Conservation (phyloP, 2,888 invertebrate genomes). For the Pterobdella sp. region DNA sequence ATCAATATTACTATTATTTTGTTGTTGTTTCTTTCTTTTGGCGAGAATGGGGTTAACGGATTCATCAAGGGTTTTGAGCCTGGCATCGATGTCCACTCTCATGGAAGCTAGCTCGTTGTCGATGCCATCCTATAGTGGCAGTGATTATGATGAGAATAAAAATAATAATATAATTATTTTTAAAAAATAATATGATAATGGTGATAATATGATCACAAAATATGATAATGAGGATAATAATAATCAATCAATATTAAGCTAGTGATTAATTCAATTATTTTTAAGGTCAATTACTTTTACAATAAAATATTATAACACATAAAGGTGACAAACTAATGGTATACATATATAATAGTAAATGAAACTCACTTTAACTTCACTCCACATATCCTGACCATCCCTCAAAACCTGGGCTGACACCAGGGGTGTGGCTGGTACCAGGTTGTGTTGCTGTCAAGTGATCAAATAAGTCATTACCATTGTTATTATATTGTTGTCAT, state of each 20-base stretch:
- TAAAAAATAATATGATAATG: background rate
- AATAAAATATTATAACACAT: background rate
- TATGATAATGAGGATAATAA: background rate
- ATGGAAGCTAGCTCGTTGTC: slow-evolving; percentile 91
- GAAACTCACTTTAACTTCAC: slow-evolving; percentile 69
- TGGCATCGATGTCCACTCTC: slow-evolving; percentile 93
- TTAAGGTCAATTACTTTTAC: background rate
- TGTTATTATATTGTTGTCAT: background rate
- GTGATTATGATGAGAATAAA: background rate
- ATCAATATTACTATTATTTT: background rate
- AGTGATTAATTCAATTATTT: background rate
- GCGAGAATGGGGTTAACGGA: slow-evolving; percentile 85
- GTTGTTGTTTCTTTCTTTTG: slow-evolving; percentile 58
- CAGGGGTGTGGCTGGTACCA: slow-evolving; percentile 88
- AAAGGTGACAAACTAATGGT: background rate
- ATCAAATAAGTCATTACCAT: background rate
- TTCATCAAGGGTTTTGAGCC: slow-evolving; percentile 83
- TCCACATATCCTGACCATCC: slow-evolving; percentile 88
- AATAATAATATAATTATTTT: background rate
- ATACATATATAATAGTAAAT: background rate
- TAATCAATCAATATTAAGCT: background rate
- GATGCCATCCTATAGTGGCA: slow-evolving; percentile 74
- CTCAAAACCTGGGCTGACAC: slow-evolving; percentile 79
- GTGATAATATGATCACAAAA: background rate
- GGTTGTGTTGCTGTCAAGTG: slow-evolving; percentile 61